Evolutionary conservation across 2,797 vertebrate genomes (phyloP).

Genomic region (Potorous gilbertii): DNA sequence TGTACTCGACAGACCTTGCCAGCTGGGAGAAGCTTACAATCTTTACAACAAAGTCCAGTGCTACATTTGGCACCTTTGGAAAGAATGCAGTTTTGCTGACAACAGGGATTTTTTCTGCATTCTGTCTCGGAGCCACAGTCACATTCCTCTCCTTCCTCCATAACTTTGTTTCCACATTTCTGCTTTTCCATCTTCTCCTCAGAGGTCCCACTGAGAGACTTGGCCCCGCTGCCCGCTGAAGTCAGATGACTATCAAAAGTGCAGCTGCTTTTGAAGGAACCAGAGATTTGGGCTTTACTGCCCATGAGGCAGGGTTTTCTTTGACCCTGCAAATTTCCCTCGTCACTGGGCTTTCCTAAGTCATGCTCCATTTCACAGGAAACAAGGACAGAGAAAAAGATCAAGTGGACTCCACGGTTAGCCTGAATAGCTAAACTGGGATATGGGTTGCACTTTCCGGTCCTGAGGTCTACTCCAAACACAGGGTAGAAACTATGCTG

Average conservation of each 20-base stretch:
- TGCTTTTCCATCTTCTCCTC: constrained; percentile 3
- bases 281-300: neutral
- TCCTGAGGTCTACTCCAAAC: rapidly evolving
- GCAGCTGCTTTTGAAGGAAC: constrained; percentile 76
- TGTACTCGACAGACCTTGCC: constrained; percentile 73
- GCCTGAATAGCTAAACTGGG: constrained; percentile 55
- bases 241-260: neutral
- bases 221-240: rapidly evolving
- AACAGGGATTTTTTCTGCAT: constrained; percentile 88
- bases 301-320: constrained; percentile 64
- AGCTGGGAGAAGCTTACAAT: constrained; percentile 83
- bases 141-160: constrained; percentile 67
- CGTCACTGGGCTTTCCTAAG: constrained; percentile 66
- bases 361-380: constrained; percentile 70
- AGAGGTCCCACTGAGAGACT: neutral
- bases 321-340: neutral
- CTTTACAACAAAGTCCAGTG: constrained; percentile 89
- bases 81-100: constrained; percentile 87
- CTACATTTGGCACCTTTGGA: constrained; percentile 87
- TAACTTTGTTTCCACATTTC: constrained; percentile 67
- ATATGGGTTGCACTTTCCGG: neutral
- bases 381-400: neutral
- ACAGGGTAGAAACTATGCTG: constrained; percentile 5
- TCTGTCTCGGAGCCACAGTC: constrained; percentile 70
- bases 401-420: neutral